Percentiles rank a stretch among this genome's conserved stretches.
Evolutionary conservation across 2,888 invertebrate species (phyloP).

Genomic region (Calephelis perditalis): DNA sequence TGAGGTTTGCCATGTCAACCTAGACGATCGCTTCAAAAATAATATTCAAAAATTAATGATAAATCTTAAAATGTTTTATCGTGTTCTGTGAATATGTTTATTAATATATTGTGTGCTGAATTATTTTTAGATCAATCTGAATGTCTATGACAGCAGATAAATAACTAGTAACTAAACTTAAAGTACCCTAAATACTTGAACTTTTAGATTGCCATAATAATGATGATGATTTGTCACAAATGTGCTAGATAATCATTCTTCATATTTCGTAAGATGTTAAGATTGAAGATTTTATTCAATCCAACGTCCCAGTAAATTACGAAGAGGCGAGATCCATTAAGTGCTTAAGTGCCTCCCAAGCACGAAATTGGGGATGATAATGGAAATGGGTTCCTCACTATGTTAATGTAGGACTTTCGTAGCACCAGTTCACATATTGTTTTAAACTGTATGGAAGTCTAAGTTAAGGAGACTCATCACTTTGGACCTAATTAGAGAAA

Average conservation of each 20-base stretch:
- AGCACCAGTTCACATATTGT: conserved; percentile 4
- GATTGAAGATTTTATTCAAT: conserved; percentile 71
- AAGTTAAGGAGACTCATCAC: background rate
- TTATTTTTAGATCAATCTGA: too few species aligned
- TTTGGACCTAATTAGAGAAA: too few species aligned
- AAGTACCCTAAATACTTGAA: too few species aligned
- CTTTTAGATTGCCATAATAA: background rate
- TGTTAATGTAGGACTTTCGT: conserved; percentile 48
- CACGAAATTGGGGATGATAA: conserved; percentile 75
- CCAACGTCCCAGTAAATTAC: conserved; percentile 70
- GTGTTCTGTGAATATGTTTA: too few species aligned
- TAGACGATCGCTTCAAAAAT: too few species aligned
- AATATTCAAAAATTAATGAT: too few species aligned
- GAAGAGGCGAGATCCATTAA: conserved; percentile 73
- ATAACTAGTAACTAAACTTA: too few species aligned
- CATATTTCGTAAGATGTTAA: conserved; percentile 10
- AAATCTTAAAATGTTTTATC: too few species aligned
- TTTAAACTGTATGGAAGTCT: background rate
- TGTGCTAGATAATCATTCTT: background rate
- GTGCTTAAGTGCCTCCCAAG: conserved; percentile 75
- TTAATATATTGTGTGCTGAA: too few species aligned
- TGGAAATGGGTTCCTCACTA: conserved; percentile 71
- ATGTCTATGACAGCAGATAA: too few species aligned
- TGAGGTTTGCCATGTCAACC: too few species aligned
- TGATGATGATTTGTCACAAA: background rate